Evolutionary conservation across 53 echinoderm and acorn worm species (phyloP), one percentile per base, ranked within the genome.

Genomic region (Henricia sp.): DNA sequence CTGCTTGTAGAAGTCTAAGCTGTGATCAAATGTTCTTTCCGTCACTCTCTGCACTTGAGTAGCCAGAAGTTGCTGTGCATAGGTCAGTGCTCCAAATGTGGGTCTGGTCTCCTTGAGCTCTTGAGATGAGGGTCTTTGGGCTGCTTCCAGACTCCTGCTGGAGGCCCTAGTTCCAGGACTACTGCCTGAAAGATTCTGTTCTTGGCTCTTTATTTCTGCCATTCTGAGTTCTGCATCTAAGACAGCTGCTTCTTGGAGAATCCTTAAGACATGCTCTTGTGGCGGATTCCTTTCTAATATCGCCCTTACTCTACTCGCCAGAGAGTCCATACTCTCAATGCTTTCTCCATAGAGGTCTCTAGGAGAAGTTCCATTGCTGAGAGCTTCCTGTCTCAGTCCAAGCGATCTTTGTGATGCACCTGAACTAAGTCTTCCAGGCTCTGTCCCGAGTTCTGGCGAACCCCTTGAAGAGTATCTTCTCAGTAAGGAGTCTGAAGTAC

Each of bases 11-110:
- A 44, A 65, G 23, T 90, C 90, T 14, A 91, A 72, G 67, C 99
- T 99, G 62, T 99, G 99, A 69, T 99, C 93, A 87, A 99, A 99
- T 20, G 89, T 95, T 37, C 86, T 89, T 9, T 99, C 95, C 23
- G 95, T 62, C 0, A 77, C 88, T 37, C 90, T 89, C 44, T 92
- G 99, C 55, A 99, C 60, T 23, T 99, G 99, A 40, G 93, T 75
- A 24, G 90, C 85, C 35, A 99, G 68, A 32, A 95, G 60, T 52
- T 95, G 89, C 53, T 90, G 85, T 48, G 99, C 95, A 78, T 84
- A 74, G 30, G 89, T 90, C 43, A 94, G 82, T 35, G 99, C 99
- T 53, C 86, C 92, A 92, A 84, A 94, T 8, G n/a, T n/a, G 23
- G 64, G 21, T 40, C 23, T 80, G 24, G 16, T 48, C 46, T 80